Evolutionary conservation across 2,888 invertebrate species (phyloP), one percentile per base, ranked within the genome.

Genomic region (Drosophila peninsularis): DNA sequence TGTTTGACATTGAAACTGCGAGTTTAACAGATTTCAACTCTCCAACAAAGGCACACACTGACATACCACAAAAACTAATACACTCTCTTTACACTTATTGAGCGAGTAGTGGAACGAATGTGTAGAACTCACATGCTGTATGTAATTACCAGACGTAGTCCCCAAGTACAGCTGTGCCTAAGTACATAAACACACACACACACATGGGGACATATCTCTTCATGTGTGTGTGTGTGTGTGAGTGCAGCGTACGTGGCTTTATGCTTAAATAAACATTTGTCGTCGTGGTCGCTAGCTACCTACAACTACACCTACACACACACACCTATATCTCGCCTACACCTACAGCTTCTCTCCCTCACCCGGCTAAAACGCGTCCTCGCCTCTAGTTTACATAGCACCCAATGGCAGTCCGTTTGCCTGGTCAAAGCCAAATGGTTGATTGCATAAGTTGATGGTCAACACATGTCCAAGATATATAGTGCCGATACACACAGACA

Each of bases 401-500:
- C 82, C 82, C 81, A 67, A 57, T 62, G 81, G 71, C 74, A 75
- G 83, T 70, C 77, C 75, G 79, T 82, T 78, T 67, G 70, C 62
- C 77, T 78, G 86, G 80, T 84, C 86, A 86, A 80, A 88, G 85
- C 88, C 88, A 87, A 83, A 82, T 88, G 83, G 83, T 85, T 85
- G 85, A 85, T 85, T 85, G 88, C 88, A 88, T 88, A 85, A 85
- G 85, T 85, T 85, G 85, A 85, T 85, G 85, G 88, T 80, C 85
- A 86, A 85, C 85, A 88, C 88, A 88, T 85, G 85, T 85, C 86
- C 83, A 72, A 85, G 81, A 80, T 85, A 81, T 82, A 78, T 78
- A 75, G 62, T 76, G 58, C 55, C 69, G 76, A 77, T 79, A 80
- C 10, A 21, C 30, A 47, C 17, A 62, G 19, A n/a, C 19, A 27